These are phyloP conservation scores for Calephelis nemesis DNA, from an alignment of 1,140 invertebrate genomes.

Conservation along the genomic window DNA sequence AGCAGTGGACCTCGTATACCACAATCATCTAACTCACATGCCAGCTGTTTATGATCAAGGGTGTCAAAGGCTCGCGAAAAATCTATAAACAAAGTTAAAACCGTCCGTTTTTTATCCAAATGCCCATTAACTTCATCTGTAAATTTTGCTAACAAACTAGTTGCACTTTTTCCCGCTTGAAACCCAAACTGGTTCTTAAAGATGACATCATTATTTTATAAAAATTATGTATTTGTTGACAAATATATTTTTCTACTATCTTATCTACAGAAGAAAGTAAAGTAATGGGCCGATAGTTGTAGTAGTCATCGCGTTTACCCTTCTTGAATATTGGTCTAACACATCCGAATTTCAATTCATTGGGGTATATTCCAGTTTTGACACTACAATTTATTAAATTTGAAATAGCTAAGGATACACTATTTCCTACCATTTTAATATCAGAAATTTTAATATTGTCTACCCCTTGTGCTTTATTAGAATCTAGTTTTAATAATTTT, in stretches of 20 bases:
- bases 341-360: constrained; percentile 27
- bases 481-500: constrained; percentile 24
- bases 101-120: constrained; percentile 30
- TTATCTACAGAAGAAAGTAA: too few species aligned
- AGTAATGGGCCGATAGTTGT: too few species aligned
- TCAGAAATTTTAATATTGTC: constrained; percentile 34
- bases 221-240: constrained; percentile 36
- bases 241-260: too few species aligned
- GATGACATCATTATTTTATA: constrained; percentile 35
- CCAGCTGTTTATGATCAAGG: too few species aligned
- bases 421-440: constrained; percentile 24
- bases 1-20: too few species aligned
- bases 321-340: too few species aligned
- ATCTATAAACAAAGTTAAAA: too few species aligned
- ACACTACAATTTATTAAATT: constrained; percentile 36
- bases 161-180: too few species aligned
- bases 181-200: constrained; percentile 30
- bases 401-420: constrained; percentile 27
- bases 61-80: too few species aligned
- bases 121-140: constrained; percentile 13
- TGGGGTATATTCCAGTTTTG: constrained; percentile 28
- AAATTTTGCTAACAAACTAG: too few species aligned
- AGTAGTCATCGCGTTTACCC: too few species aligned
- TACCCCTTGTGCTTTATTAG: constrained; percentile 33
- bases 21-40: too few species aligned